Percentiles rank a stretch among this genome's conserved stretches.
Conservation (phyloP, 1,140 invertebrate genomes). For the Pseudomyrmex cubaensis region DNA sequence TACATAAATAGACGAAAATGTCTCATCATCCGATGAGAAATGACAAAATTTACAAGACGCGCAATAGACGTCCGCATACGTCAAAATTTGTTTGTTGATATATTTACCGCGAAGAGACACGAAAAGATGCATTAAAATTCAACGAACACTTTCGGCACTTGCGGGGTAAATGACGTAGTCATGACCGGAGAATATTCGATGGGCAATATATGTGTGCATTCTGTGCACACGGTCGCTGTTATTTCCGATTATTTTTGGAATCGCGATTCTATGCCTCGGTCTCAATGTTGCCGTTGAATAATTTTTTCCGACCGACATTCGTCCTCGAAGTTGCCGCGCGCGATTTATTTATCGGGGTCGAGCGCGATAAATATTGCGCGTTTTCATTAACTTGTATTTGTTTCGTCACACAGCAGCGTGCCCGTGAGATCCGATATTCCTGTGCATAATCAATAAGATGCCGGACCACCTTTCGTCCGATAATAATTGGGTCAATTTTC, state of each 20-base stretch:
- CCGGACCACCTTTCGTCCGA: background rate
- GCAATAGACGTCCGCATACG: background rate
- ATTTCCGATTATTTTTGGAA: conserved; percentile 32
- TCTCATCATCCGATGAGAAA: background rate
- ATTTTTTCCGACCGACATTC: conserved; percentile 29
- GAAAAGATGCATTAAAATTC: background rate
- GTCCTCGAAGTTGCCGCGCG: background rate
- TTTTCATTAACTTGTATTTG: conserved; percentile 32
- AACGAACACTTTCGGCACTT: background rate
- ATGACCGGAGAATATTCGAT: background rate
- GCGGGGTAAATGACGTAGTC: background rate
- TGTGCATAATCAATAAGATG: background rate
- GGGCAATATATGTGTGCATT: background rate
- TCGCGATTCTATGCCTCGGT: background rate
- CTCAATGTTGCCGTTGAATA: background rate
- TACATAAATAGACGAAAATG: background rate
- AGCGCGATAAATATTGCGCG: conserved; percentile 2
- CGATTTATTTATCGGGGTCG: conserved; percentile 49
- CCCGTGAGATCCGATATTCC: background rate
- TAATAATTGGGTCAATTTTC: conserved; percentile 38
- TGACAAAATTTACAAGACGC: background rate
- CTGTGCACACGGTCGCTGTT: background rate
- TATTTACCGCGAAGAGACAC: background rate
- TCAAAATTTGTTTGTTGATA: background rate
- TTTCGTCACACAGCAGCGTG: background rate